phyloP scores from a whole-genome alignment of 2,113 vertebrate species.

The Anolis carolinensis region DNA sequence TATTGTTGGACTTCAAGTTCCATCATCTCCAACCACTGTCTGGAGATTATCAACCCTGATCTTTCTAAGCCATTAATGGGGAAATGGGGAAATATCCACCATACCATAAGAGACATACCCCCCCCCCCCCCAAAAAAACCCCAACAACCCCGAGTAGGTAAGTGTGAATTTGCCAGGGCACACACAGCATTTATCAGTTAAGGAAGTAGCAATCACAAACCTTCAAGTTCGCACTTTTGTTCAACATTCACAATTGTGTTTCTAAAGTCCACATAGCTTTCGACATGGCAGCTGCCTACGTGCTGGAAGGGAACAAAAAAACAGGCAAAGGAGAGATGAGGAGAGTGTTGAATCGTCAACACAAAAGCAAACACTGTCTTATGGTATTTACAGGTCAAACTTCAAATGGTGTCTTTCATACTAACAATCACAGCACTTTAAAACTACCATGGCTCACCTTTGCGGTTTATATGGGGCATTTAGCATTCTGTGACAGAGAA shows the following conservation, averaged over 20 bases:
- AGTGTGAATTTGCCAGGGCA: background rate
- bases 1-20: background rate
- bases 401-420: too few relatives aligned
- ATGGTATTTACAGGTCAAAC: background rate
- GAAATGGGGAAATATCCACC: background rate
- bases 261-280: background rate
- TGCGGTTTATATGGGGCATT: too few relatives aligned
- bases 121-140: too few relatives aligned
- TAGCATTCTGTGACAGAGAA: too few relatives aligned
- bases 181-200: background rate
- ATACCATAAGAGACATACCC: too few relatives aligned
- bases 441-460: too few relatives aligned
- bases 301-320: slow-evolving; percentile 70
- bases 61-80: background rate
- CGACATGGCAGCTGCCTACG: slow-evolving; percentile 69
- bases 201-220: slow-evolving; percentile 39
- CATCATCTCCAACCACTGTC: background rate
- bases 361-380: background rate
- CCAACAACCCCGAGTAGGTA: too few relatives aligned
- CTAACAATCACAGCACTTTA: too few relatives aligned
- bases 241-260: background rate
- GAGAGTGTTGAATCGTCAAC: background rate
- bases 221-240: slow-evolving; percentile 58
- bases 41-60: background rate
- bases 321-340: background rate